Evolutionary conservation across 2,113 vertebrate species (phyloP).

Genomic region (Cephalopholis sonnerati): DNA sequence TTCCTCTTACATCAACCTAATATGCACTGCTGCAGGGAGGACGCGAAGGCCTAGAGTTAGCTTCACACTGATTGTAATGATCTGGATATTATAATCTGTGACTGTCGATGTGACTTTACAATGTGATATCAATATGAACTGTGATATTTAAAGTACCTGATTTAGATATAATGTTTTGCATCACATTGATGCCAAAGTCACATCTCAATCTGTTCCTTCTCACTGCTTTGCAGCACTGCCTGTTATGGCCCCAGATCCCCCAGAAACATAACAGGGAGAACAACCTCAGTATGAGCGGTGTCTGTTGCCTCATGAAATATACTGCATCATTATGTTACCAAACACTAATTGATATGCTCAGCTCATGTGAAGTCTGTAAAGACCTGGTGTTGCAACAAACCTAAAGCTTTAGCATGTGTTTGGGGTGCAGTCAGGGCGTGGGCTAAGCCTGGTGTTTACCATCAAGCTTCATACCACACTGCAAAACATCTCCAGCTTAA

Average conservation of each 20-base stretch:
- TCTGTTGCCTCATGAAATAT: not conserved
- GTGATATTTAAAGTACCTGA: not conserved
- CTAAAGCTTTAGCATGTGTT: not conserved
- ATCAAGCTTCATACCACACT: not conserved
- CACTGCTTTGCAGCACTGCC: not conserved
- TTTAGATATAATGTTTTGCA: not conserved
- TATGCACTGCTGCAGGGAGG: no score
- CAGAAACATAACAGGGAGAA: no score
- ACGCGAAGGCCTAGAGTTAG: no score
- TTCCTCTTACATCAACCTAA: no score
- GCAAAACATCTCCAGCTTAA: not conserved
- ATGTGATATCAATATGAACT: no score
- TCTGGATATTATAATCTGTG: no score
- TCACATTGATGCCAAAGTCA: no score
- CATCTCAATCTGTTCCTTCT: not conserved
- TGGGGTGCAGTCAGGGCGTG: slow-evolving; percentile 7
- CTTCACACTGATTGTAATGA: no score
- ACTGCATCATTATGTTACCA: not conserved
- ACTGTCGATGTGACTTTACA: no score
- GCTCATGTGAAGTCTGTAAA: not conserved
- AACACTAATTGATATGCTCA: not conserved
- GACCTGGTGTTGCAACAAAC: slow-evolving; percentile 14
- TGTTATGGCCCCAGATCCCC: not conserved
- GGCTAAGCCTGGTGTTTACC: not conserved
- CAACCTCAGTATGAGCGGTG: not conserved